These are phyloP conservation scores for Chaenocephalus aceratus DNA, from an alignment of 2,113 vertebrate species.

Conservation along the genomic window DNA sequence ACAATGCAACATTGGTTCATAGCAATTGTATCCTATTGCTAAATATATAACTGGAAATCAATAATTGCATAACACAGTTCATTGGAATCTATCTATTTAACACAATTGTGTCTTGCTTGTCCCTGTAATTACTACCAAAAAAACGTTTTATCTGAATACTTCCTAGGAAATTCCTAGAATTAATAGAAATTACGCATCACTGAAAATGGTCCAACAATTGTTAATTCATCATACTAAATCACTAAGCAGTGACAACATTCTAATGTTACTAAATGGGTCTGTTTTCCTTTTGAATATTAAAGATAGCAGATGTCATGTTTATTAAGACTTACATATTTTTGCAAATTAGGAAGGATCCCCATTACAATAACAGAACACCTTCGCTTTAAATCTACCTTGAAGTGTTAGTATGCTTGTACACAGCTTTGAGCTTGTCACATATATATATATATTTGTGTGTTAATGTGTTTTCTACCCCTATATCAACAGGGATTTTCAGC, in stretches of 20 bases:
- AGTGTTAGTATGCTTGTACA: neutral
- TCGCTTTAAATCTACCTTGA: conserved; percentile 1
- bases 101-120: neutral
- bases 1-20: neutral
- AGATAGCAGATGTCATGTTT: neutral
- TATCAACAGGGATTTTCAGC: conserved; percentile 14
- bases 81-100: neutral
- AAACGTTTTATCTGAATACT: neutral
- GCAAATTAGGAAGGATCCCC: neutral
- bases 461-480: conserved; percentile 18
- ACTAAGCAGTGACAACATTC: neutral
- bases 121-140: neutral
- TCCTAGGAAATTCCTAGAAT: neutral
- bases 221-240: neutral
- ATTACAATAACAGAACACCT: neutral
- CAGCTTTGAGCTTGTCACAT: conserved; percentile 19
- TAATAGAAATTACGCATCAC: no score
- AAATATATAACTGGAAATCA: neutral
- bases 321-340: neutral
- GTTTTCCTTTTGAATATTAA: neutral
- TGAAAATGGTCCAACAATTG: neutral
- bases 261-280: neutral
- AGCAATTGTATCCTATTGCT: neutral
- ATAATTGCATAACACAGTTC: neutral
- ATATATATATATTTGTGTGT: conserved; percentile 23